Conservation (phyloP, 2,888 invertebrate genomes). For the Slavum lentiscoides region DNA sequence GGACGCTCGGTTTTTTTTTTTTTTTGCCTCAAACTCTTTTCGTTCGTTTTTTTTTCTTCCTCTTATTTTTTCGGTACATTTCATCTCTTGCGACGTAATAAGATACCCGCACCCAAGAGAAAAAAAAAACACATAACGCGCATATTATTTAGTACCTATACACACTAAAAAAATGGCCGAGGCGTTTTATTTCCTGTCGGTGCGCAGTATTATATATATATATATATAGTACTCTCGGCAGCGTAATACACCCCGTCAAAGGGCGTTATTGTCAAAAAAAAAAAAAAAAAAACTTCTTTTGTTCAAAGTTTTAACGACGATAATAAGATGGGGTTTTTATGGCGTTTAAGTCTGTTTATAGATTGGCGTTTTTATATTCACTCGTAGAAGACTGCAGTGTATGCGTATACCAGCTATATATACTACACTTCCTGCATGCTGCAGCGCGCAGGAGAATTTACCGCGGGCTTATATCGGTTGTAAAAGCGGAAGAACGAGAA, state of each 20-base stretch:
- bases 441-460: no score
- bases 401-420: no score
- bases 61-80: background rate
- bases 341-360: background rate
- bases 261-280: slow-evolving; percentile 33
- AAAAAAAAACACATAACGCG: no score
- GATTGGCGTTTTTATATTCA: slow-evolving; percentile 1
- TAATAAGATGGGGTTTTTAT: slow-evolving; percentile 19
- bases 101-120: background rate
- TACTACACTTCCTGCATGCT: no score
- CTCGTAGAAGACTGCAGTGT: background rate
- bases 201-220: no score
- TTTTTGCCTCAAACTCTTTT: background rate
- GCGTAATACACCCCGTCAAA: background rate
- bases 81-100: background rate
- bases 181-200: slow-evolving; percentile 22
- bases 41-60: background rate
- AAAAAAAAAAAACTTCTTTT: slow-evolving; percentile 18
- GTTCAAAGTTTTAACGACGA: slow-evolving; percentile 31
- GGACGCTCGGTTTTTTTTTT: background rate
- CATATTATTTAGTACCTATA: background rate
- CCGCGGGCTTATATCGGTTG: no score
- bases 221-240: background rate
- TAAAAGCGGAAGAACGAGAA: no score
- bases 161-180: background rate